These are phyloP conservation scores for Tineola bisselliella DNA, from an alignment of 2,888 invertebrate genomes.

Conservation along the genomic window DNA sequence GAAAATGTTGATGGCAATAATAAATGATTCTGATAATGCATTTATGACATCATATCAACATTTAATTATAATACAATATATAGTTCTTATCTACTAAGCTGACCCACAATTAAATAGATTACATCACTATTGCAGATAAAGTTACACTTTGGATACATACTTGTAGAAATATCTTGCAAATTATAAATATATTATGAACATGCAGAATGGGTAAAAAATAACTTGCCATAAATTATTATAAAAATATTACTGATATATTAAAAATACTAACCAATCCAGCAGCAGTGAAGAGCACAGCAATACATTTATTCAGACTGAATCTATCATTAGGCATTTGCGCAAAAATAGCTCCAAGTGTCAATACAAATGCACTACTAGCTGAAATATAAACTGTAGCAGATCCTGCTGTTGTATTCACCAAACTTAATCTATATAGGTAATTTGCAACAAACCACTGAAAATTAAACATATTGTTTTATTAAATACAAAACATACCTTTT, in stretches of 20 bases:
- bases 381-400: slow-evolving; percentile 91
- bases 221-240: too few relatives aligned
- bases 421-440: slow-evolving; percentile 90
- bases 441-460: slow-evolving; percentile 95
- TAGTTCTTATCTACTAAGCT: background rate
- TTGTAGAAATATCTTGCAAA: too few relatives aligned
- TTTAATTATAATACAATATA: background rate
- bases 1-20: too few relatives aligned
- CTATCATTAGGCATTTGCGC: slow-evolving; percentile 84
- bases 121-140: background rate
- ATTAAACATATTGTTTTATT: too few relatives aligned
- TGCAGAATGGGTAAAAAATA: too few relatives aligned
- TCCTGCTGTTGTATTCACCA: slow-evolving; percentile 84
- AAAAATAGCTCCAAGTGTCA: slow-evolving; percentile 86
- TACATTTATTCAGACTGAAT: slow-evolving; percentile 85
- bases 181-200: too few relatives aligned
- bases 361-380: slow-evolving; percentile 88
- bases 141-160: too few relatives aligned
- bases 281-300: slow-evolving; percentile 82
- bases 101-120: background rate
- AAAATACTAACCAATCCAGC: slow-evolving; percentile 75
- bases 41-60: background rate
- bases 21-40: background rate
- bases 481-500: too few relatives aligned
- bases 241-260: too few relatives aligned